phyloP scores from a whole-genome alignment of 2,113 vertebrate species.

The Guaruba guarouba region DNA sequence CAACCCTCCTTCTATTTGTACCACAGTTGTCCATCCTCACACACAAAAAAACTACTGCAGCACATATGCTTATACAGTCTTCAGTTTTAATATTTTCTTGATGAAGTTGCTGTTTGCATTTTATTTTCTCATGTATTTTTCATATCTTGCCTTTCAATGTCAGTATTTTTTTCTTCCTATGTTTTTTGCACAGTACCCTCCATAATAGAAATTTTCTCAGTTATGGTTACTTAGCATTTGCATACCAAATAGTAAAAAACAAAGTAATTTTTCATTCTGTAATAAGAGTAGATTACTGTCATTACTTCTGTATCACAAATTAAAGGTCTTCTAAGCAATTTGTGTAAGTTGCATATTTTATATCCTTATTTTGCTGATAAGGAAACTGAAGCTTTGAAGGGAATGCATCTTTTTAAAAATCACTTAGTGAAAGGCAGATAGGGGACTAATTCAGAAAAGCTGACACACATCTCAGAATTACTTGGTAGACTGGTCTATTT shows the following conservation, averaged over 20 bases:
- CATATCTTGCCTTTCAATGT: neutral
- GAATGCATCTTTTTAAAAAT: neutral
- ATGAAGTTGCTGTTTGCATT: neutral
- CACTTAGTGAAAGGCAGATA: neutral
- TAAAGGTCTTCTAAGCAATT: neutral
- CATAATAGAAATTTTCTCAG: neutral
- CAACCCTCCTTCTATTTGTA: neutral
- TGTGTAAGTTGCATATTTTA: neutral
- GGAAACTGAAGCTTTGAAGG: neutral
- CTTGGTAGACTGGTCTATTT: neutral
- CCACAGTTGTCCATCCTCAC: neutral
- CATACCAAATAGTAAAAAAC: neutral
- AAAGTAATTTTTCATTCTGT: neutral
- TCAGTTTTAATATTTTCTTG: neutral
- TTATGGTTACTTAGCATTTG: neutral
- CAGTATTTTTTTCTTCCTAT: neutral
- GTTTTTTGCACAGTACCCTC: neutral
- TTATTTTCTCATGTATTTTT: neutral
- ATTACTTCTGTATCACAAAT: neutral
- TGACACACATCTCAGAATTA: neutral
- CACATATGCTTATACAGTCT: neutral
- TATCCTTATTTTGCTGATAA: neutral
- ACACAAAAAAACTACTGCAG: neutral
- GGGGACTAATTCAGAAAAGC: neutral
- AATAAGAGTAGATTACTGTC: neutral